Conservation (phyloP, 2,888 invertebrate species). For the Sinodicranocentrus sp. region DNA sequence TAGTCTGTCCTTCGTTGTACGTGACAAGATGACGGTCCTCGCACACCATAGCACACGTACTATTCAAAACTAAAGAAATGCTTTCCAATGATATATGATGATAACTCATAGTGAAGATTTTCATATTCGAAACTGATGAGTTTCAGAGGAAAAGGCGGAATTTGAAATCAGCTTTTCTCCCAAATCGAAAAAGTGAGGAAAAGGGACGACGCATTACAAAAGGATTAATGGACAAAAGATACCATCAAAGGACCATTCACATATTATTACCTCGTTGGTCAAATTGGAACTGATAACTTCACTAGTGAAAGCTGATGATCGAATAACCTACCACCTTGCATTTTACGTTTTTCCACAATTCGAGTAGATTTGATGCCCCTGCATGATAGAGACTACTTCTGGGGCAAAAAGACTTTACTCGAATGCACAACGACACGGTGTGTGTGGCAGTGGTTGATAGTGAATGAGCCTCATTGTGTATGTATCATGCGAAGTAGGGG, state of each 20-base stretch:
- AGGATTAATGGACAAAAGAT: constrained; percentile 5
- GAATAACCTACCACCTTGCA: no score
- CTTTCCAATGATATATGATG: constrained; percentile 17
- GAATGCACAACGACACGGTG: neutral
- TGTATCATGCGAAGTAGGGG: constrained; percentile 75
- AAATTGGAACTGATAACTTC: neutral
- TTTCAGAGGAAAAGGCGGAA: constrained; percentile 7
- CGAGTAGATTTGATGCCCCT: no score
- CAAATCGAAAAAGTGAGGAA: neutral
- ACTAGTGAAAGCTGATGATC: no score
- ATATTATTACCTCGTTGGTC: neutral
- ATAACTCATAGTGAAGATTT: constrained; percentile 14
- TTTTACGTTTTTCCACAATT: no score
- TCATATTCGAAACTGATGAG: constrained; percentile 31
- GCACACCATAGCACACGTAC: neutral
- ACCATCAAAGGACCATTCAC: neutral
- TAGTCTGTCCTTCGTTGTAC: neutral
- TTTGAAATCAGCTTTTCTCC: constrained; percentile 19
- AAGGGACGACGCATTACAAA: neutral
- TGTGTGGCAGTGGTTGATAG: constrained; percentile 7
- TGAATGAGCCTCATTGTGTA: constrained; percentile 70
- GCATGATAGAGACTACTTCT: neutral
- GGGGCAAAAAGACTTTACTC: constrained; percentile 19
- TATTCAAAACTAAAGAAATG: neutral
- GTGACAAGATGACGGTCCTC: constrained; percentile 1